phyloP scores from a whole-genome alignment of 2,797 vertebrate species.

The Merluccius polli region DNA sequence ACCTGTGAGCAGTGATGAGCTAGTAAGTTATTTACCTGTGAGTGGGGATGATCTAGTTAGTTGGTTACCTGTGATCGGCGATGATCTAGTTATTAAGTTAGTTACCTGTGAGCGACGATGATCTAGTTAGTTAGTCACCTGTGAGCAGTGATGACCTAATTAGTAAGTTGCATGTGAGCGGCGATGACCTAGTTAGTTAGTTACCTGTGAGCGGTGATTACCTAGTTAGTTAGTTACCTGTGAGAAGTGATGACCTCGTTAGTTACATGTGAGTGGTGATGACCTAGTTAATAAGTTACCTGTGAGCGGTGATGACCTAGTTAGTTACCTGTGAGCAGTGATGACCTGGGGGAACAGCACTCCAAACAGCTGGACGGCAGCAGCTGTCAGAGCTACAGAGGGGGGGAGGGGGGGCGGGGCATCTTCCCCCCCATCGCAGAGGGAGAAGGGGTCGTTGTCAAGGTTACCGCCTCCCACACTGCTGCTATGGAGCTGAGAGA shows the following conservation, averaged over 20 bases:
- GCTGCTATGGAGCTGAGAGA: conserved; percentile 72
- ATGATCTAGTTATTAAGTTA: neutral
- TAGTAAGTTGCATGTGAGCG: neutral
- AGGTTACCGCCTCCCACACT: conserved; percentile 74
- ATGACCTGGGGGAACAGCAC: conserved; percentile 78
- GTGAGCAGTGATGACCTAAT: neutral
- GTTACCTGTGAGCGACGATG: neutral
- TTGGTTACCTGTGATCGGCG: neutral
- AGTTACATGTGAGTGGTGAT: neutral
- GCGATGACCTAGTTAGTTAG: too few relatives aligned
- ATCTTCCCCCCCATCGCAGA: conserved; percentile 71
- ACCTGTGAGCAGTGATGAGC: too few relatives aligned
- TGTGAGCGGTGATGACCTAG: neutral
- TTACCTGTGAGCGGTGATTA: too few relatives aligned
- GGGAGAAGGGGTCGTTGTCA: conserved; percentile 81
- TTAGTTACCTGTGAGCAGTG: conserved; percentile 82
- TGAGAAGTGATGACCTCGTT: neutral
- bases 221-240: neutral
- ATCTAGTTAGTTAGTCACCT: neutral
- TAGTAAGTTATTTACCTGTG: neutral
- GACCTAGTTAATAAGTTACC: neutral
- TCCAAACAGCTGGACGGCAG: conserved; percentile 82
- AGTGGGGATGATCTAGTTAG: neutral
- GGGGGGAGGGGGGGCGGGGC: conserved; percentile 81
- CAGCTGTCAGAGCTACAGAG: conserved; percentile 67